Evolutionary conservation across 2,113 vertebrate genomes (phyloP).

Genomic region (Paralichthys olivaceus): DNA sequence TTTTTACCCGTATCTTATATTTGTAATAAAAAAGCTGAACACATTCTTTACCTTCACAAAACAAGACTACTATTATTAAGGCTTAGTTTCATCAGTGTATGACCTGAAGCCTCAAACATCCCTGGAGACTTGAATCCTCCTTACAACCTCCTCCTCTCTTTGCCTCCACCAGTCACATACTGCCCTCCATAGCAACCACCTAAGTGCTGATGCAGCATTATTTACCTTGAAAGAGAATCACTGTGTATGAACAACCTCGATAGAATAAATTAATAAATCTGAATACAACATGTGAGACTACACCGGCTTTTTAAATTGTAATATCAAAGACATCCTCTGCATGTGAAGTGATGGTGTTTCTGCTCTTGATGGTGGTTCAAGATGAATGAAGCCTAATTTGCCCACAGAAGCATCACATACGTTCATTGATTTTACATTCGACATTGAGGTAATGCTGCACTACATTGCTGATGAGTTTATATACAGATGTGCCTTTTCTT

Average conservation of each 20-base stretch:
- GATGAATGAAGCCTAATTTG: constrained; percentile 21
- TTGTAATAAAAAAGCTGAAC: constrained; percentile 3
- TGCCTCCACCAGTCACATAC: constrained; percentile 21
- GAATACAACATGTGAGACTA: constrained; percentile 42
- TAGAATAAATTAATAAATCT: constrained; percentile 63
- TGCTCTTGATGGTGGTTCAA: neutral
- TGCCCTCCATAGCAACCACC: constrained; percentile 34
- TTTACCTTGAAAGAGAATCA: constrained; percentile 27
- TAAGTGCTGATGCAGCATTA: constrained; percentile 41
- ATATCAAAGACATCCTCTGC: constrained; percentile 24
- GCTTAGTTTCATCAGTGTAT: constrained; percentile 39
- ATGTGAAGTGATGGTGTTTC: constrained; percentile 34
- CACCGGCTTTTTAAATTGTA: constrained; percentile 24
- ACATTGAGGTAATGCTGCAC: neutral
- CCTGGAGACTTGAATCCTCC: constrained; percentile 35
- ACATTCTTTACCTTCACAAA: neutral
- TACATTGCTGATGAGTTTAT: neutral
- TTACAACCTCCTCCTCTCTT: constrained; percentile 18
- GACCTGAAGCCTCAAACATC: constrained; percentile 37
- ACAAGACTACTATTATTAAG: constrained; percentile 12
- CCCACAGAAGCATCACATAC: neutral
- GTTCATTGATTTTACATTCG: neutral
- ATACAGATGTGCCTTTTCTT: too few species aligned
- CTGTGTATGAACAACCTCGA: constrained; percentile 36
- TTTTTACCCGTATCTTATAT: neutral